Evolutionary conservation across 2,113 vertebrate species (phyloP).

Genomic region (Canis aureus): DNA sequence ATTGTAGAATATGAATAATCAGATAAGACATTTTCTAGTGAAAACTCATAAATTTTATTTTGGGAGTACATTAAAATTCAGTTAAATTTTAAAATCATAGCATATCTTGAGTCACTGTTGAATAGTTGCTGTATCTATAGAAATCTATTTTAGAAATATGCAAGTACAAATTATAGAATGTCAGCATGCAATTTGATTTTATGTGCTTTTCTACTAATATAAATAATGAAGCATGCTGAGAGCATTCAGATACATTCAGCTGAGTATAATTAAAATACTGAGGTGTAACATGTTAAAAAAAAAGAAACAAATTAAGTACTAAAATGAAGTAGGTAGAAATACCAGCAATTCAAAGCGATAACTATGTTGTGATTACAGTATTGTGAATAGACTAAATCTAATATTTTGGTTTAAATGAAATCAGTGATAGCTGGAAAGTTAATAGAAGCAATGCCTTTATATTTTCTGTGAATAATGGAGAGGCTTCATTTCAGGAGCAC

Average conservation of each 20-base stretch:
- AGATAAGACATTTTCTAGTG: constrained; percentile 80
- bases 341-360: constrained; percentile 71
- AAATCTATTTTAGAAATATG: constrained; percentile 78
- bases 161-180: constrained; percentile 78
- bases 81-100: constrained; percentile 79
- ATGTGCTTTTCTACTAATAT: constrained; percentile 78
- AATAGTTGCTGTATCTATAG: constrained; percentile 78
- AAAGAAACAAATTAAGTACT: constrained; percentile 78
- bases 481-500: constrained; percentile 67
- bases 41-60: constrained; percentile 85
- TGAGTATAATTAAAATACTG: constrained; percentile 83
- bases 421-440: constrained; percentile 68
- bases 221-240: constrained; percentile 82
- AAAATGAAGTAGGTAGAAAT: constrained; percentile 76
- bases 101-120: constrained; percentile 63
- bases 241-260: constrained; percentile 74
- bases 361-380: constrained; percentile 79
- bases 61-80: constrained; percentile 81
- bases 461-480: constrained; percentile 70
- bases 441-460: constrained; percentile 50
- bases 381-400: constrained; percentile 75
- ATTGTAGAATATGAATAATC: constrained; percentile 83
- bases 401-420: constrained; percentile 77
- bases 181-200: constrained; percentile 80
- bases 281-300: constrained; percentile 75